These are phyloP conservation scores for Drosophila parvula DNA, from an alignment of 1,140 invertebrate genomes.

Conservation along the genomic window DNA sequence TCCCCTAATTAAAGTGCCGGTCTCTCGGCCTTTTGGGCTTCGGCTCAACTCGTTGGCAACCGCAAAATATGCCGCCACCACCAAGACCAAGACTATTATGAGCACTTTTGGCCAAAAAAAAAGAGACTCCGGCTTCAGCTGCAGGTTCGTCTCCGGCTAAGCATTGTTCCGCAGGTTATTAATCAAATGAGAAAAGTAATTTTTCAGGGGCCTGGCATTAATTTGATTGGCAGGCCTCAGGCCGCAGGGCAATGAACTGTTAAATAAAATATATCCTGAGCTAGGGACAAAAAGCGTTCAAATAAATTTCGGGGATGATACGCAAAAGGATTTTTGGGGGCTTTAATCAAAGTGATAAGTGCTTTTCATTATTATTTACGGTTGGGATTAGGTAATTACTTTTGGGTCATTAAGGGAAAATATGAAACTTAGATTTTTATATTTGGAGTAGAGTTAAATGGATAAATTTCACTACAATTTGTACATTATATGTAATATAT, in stretches of 20 bases:
- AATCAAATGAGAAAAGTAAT: constrained; percentile 56
- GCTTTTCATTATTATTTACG: constrained; percentile 15
- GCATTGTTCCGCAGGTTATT: constrained; percentile 46
- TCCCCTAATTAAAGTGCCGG: constrained; percentile 51
- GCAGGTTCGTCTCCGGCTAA: background rate
- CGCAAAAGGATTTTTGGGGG: constrained; percentile 13
- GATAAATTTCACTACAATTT: no score
- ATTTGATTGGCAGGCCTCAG: constrained; percentile 44
- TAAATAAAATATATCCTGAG: constrained; percentile 51
- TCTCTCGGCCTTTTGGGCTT: background rate
- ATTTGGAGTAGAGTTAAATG: background rate
- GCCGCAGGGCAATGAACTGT: constrained; percentile 57
- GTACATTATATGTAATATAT: background rate
- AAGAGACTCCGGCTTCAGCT: background rate
- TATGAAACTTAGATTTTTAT: background rate
- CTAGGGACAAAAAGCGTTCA: constrained; percentile 4
- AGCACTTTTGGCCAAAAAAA: constrained; percentile 23
- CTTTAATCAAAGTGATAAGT: constrained; percentile 34
- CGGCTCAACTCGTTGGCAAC: constrained; percentile 25
- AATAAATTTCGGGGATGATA: constrained; percentile 38
- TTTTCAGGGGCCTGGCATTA: constrained; percentile 54
- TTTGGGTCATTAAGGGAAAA: background rate
- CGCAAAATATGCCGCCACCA: constrained; percentile 43
- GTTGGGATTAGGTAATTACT: background rate
- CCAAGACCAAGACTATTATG: constrained; percentile 55